Percentiles rank a stretch among this genome's conserved stretches.
Evolutionary conservation across 1,140 invertebrate genomes (phyloP).

Genomic region (Magallana gigas): DNA sequence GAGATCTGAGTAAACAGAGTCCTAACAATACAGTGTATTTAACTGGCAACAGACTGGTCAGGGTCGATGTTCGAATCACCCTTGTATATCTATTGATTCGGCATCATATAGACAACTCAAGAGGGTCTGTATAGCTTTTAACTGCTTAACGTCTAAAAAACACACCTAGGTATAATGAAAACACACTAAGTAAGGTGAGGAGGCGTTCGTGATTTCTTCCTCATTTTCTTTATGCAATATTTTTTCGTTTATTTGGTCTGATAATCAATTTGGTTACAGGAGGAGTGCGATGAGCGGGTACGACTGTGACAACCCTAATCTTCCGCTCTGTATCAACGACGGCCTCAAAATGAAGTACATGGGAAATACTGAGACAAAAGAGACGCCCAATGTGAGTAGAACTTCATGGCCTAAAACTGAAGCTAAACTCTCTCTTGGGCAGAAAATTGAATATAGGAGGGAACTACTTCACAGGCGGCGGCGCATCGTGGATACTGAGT

Average conservation of each 20-base stretch:
- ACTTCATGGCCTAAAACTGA: neutral
- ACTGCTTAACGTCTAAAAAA: neutral
- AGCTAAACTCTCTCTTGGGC: slow-evolving; percentile 51
- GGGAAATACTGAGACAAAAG: neutral
- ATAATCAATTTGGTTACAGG: neutral
- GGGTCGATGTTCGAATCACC: slow-evolving; percentile 17
- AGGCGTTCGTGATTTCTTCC: too few species aligned
- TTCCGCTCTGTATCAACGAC: slow-evolving; percentile 30
- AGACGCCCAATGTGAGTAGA: neutral
- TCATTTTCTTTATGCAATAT: too few species aligned
- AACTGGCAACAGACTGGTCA: neutral
- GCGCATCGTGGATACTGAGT: slow-evolving; percentile 63
- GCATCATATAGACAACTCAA: neutral
- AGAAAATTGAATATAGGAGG: slow-evolving; percentile 54
- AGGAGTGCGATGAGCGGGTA: neutral
- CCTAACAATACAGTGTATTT: neutral
- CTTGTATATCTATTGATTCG: neutral
- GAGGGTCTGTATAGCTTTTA: neutral
- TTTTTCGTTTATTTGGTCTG: too few species aligned
- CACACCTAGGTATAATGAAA: neutral
- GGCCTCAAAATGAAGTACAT: slow-evolving; percentile 45
- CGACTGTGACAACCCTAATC: slow-evolving; percentile 42
- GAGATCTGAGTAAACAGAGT: neutral
- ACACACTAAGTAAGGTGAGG: neutral
- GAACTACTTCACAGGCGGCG: slow-evolving; percentile 56